phyloP scores from a whole-genome alignment of 2,888 invertebrate species.

The Apotomis betuletana region DNA sequence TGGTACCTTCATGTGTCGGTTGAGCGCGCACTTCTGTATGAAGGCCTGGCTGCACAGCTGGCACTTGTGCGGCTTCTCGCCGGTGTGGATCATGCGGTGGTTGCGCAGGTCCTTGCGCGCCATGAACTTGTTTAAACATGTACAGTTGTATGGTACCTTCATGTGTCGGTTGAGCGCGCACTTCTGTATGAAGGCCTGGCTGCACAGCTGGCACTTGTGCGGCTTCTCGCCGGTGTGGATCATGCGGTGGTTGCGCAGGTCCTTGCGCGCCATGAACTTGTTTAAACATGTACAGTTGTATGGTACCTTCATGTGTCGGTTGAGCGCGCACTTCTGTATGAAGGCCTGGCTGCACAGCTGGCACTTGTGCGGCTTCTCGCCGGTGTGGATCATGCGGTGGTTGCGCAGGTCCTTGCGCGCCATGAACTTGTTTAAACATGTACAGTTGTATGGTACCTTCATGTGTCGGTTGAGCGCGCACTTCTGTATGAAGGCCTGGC shows the following conservation, averaged over 20 bases:
- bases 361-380: conserved; percentile 96
- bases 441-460: too few relatives aligned
- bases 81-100: conserved; percentile 95
- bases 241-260: conserved; percentile 94
- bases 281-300: too few relatives aligned
- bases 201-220: conserved; percentile 94
- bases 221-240: conserved; percentile 96
- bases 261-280: too few relatives aligned
- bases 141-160: conserved; percentile 84
- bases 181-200: conserved; percentile 95
- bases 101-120: conserved; percentile 96
- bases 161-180: conserved; percentile 97
- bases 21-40: conserved; percentile 95
- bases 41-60: conserved; percentile 94
- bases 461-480: conserved; percentile 97
- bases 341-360: conserved; percentile 94
- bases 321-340: conserved; percentile 95
- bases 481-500: conserved; percentile 95
- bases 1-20: conserved; percentile 92
- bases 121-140: too few relatives aligned
- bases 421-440: too few relatives aligned
- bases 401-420: conserved; percentile 96
- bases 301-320: conserved; percentile 92
- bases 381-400: conserved; percentile 95
- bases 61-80: conserved; percentile 96